Percentiles rank a stretch among this genome's conserved stretches.
These are phyloP conservation scores for Heliconius hortense DNA, from an alignment of 2,888 invertebrate species.

Conservation along the genomic window DNA sequence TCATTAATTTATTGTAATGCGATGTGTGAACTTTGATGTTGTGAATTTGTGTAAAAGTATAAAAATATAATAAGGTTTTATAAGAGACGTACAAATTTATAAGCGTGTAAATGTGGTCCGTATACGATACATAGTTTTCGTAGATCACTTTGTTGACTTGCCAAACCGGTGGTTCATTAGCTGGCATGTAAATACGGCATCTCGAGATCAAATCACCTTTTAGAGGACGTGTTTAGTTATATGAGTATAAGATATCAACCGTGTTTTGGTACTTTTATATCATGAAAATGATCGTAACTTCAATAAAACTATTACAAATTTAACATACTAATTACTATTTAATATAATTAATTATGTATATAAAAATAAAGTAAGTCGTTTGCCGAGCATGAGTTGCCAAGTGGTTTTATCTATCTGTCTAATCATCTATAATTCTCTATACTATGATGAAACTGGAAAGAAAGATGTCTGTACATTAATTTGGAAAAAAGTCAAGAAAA, in stretches of 20 bases:
- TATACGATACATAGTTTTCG: conserved; percentile 45
- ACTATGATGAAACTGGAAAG: background rate
- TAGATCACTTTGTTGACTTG: conserved; percentile 40
- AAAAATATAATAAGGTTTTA: background rate
- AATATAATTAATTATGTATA: background rate
- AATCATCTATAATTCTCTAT: background rate
- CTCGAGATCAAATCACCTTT: conserved; percentile 16
- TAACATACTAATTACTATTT: background rate
- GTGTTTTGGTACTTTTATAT: background rate
- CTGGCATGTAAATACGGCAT: conserved; percentile 48
- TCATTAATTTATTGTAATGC: background rate
- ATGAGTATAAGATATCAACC: background rate
- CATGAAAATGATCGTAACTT: conserved; percentile 3
- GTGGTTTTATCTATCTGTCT: background rate
- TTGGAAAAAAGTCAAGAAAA: background rate
- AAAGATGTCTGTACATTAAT: background rate
- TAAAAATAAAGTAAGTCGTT: background rate
- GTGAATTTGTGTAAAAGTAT: background rate
- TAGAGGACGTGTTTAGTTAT: conserved; percentile 8
- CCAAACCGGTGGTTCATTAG: conserved; percentile 51
- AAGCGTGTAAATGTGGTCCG: background rate
- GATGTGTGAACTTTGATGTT: background rate
- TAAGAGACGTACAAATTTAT: background rate
- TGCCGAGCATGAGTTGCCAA: background rate
- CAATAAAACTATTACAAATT: background rate